phyloP scores from a whole-genome alignment of 2,797 vertebrate genomes.

The Betta splendens region DNA sequence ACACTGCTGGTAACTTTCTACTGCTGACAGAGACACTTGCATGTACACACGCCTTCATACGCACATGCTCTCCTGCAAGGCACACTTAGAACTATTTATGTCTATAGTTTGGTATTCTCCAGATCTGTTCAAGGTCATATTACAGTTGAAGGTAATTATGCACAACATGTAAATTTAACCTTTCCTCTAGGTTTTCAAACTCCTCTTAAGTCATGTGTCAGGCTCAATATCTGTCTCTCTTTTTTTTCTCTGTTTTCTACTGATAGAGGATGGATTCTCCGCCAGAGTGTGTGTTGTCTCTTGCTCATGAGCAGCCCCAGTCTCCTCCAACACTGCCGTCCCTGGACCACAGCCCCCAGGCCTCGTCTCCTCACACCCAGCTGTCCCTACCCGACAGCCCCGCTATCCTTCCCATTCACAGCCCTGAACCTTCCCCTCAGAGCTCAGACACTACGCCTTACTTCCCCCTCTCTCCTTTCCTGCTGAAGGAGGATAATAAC shows the following conservation, averaged over 20 bases:
- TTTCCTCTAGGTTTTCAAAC: constrained; percentile 35
- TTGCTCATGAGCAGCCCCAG: constrained; percentile 80
- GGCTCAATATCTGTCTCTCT: constrained; percentile 25
- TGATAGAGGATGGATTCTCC: constrained; percentile 85
- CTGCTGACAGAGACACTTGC: background rate
- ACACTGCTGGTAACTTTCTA: constrained; percentile 74
- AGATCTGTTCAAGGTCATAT: constrained; percentile 28
- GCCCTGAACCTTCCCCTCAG: constrained; percentile 70
- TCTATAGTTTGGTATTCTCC: constrained; percentile 15
- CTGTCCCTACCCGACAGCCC: constrained; percentile 66
- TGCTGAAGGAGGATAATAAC: constrained; percentile 56
- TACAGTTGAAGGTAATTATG: constrained; percentile 36
- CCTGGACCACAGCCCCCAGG: constrained; percentile 81
- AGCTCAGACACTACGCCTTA: constrained; percentile 72
- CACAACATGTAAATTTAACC: constrained; percentile 51
- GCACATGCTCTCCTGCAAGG: background rate
- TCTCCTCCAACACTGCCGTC: constrained; percentile 79
- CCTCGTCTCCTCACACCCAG: constrained; percentile 62
- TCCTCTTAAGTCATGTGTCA: constrained; percentile 9
- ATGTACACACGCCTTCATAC: background rate
- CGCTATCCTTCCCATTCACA: constrained; percentile 57
- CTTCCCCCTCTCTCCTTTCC: constrained; percentile 75
- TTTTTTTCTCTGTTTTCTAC: constrained; percentile 33
- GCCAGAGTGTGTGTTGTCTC: constrained; percentile 82
- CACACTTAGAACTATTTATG: constrained; percentile 20